phyloP scores from a whole-genome alignment of 35 echinoderm and acorn worm genomes.

The Acanthaster planci region DNA sequence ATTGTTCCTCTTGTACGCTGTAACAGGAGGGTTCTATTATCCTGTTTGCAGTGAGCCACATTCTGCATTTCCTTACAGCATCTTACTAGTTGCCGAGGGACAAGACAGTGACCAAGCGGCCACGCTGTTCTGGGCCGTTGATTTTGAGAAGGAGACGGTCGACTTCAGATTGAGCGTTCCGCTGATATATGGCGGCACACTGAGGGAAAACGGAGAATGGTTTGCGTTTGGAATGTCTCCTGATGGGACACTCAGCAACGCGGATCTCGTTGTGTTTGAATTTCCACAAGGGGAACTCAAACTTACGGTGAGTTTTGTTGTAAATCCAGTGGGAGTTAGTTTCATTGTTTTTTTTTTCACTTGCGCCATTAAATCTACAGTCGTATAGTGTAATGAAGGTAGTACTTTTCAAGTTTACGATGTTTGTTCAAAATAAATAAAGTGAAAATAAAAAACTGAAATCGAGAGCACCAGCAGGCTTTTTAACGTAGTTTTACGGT shows the following conservation, averaged over 20 bases:
- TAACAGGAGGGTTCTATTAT: not conserved
- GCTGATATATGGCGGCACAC: not conserved
- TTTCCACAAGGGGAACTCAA: not conserved
- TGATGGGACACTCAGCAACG: constrained; percentile 21
- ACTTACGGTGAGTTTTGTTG: constrained; percentile 19
- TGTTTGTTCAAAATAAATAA: no score
- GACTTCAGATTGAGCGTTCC: constrained; percentile 16
- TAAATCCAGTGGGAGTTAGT: no score
- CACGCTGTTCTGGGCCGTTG: not conserved
- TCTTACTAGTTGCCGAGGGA: not conserved
- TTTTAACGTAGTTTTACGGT: no score
- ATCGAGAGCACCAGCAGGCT: no score
- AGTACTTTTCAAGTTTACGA: no score
- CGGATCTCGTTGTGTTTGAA: constrained; percentile 38
- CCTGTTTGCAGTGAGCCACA: not conserved
- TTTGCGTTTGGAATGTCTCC: constrained; percentile 47
- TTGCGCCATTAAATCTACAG: no score
- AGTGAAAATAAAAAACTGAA: no score
- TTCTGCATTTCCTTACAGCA: not conserved
- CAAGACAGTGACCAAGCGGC: not conserved
- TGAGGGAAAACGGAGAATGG: constrained; percentile 28
- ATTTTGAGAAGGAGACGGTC: constrained; percentile 16
- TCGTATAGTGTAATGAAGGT: no score
- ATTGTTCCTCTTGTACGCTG: not conserved
- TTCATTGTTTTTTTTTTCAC: no score